Base-by-base conservation (phyloP, 1,140 invertebrate species). In the Sesamia nonagrioides region DNA sequence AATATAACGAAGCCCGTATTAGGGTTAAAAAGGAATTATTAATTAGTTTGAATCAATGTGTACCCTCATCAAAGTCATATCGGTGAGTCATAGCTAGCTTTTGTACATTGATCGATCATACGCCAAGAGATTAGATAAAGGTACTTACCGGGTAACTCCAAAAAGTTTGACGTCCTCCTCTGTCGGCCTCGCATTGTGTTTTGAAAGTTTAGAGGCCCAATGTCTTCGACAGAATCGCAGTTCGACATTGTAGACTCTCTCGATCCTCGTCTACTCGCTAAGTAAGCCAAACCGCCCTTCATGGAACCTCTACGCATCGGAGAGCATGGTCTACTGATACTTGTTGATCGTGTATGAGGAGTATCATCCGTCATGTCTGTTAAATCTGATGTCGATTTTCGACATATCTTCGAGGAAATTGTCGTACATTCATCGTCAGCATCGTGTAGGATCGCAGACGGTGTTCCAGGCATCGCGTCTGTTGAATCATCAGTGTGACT, bases 131-230 rank as follows among this genome's bases (percentile, higher is more conserved):
- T 63, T 40, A 52, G 37, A 50, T 50, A n/a, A 50, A 18, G n/a
- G 15, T 48, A 68, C 66, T 95, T 85, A 98, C 97, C 97, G 92
- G 97, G 98, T 83, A 98, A 93, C 91, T 98, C 98, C n/a, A 98
- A 92, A 89, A 98, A 98, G 92, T 98, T 98, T 0, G 97, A 98
- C 3, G 97, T 98, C 71, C 97, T 95, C 6, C 98, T 94, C 87
- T 98, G 97, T 17, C 97, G 95, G 11, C 96, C 97, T 5, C 97
- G 95, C 75, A 96, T 96, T 56, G 97, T 97, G 78, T 96, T 96
- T 84, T 96, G 97, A 86, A 97, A 98, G 88, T 97, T 97, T 13
- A 98, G 88, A 0, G 97, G 97, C 9, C 97, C 97, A 50, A 97
- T 96, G 81, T 97, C 97, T 86, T 98, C 97, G 63, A 97, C 97